Base-by-base conservation (phyloP, 2,113 vertebrate genomes). In the Corydoras sp. region DNA sequence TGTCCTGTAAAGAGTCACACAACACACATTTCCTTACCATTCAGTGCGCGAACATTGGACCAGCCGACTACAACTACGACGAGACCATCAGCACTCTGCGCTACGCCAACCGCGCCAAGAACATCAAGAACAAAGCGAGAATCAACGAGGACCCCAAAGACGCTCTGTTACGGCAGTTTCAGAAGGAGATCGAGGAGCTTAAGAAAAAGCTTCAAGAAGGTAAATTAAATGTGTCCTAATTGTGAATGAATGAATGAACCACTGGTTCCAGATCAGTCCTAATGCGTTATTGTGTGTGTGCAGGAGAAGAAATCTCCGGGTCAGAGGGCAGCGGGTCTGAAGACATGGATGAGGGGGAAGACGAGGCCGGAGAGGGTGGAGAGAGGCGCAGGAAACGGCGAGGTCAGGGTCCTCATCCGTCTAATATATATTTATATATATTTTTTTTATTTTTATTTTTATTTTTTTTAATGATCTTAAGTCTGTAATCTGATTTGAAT, bases 111-210 rank as follows among this genome's bases (percentile, higher is more conserved):
- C 87, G 97, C 78, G 97, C 97, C 79, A 99, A 99, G 86, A 99
- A 99, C 84, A 99, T 99, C 75, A 99, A 98, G 87, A 99, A 99
- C 85, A 99, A 99, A 86, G 97, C 97, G 75, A 92, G 96, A 84
- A 99, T 99, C 79, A 99, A 99, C 4, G 97, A 99, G 75, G 97
- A 99, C 78, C 97, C 97, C 55, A 99, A 99, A 77, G 97, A 99
- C 72, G 96, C 97, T n/a, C 78, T 98, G 10, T 85, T 99, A 12
- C 93, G 96, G 7, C 93, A 99, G 76, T 98, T 98, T 85, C 97
- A 99, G 77, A 98, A 99, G 72, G 96, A 99, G 87, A 99, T 99
- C 13, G 97, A 98, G 83, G 97, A 99, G 68, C 90, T 99, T 9
- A 98, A 94, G 85, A 99, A 93, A 79, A 98, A 99, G 71, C 85